Evolutionary conservation across 1,140 invertebrate species (phyloP).

Genomic region (Cotesia vestalis): DNA sequence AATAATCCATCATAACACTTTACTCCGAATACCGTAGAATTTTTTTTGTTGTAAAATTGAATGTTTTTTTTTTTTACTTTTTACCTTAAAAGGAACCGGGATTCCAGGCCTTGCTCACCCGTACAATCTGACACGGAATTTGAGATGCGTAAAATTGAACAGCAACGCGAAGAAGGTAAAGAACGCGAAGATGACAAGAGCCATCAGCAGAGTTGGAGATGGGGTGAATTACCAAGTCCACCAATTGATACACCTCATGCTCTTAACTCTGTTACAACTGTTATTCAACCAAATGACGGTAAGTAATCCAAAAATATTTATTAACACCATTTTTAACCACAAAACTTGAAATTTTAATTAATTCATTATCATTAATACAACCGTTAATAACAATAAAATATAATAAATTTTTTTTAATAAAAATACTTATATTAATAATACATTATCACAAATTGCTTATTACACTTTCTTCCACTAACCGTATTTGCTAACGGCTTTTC

Average conservation of each 20-base stretch:
- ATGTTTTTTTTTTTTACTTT: conserved; percentile 52
- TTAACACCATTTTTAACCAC: too few relatives aligned
- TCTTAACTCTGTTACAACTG: conserved; percentile 45
- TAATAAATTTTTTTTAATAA: neutral
- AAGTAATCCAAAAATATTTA: conserved; percentile 21
- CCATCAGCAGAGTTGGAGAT: conserved; percentile 86
- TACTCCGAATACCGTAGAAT: conserved; percentile 33
- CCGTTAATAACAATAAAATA: neutral
- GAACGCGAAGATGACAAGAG: conserved; percentile 65
- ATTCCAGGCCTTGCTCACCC: conserved; percentile 79
- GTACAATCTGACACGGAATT: conserved; percentile 94
- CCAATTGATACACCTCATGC: conserved; percentile 53
- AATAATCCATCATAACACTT: neutral
- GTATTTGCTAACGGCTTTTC: conserved; percentile 48
- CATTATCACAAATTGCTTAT: conserved; percentile 29
- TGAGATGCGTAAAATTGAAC: conserved; percentile 76
- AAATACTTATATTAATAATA: conserved; percentile 19
- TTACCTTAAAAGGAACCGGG: conserved; percentile 67
- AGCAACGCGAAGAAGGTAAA: conserved; percentile 60
- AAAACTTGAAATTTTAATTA: conserved; percentile 4
- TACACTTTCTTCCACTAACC: conserved; percentile 47
- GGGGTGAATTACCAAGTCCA: conserved; percentile 90
- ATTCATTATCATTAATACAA: neutral
- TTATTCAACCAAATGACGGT: conserved; percentile 53
- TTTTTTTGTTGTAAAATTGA: conserved; percentile 49